Base-by-base conservation (phyloP, 2,888 invertebrate species). In the Melinaea marsaeus region DNA sequence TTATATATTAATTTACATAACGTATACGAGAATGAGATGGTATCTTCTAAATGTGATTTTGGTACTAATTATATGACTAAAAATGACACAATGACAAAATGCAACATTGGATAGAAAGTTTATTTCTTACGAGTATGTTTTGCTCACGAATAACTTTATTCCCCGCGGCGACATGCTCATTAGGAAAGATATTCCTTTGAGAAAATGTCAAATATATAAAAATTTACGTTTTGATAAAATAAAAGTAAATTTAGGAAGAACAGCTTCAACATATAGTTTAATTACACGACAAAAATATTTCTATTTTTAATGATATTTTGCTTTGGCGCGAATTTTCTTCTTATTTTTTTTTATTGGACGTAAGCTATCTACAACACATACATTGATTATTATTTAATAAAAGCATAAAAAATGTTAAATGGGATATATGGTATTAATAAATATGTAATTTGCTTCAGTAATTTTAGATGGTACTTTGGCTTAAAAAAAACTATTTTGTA, bases 101-200 rank as follows among this genome's bases (percentile, higher is more conserved):
- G 77, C 74, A 76, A 78, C 79, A 79, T 79, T 76, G 71, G 75
- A 75, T 80, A 81, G 78, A 81, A 80, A 76, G 74, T 77, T 80
- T 81, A 77, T 74, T 70, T 73, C 71, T 80, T 78, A 71, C 73
- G 73, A 72, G 69, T 75, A 66, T 77, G 78, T 79, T 80, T 80
- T 83, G 79, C 78, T 77, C 78, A 78, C 73, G 84, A 88, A 88
- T 83, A 81, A 86, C 83, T 80, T 83, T 79, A 81, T 80, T 84
- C 84, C 84, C 85, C 73, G 73, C 76, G 84, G 85, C 83, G 76
- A 74, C 72, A 57, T 73, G 79, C 82, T 85, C 84, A 86, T 87
- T 86, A 86, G 81, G 72, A 75, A 60, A 64, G 75, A 76, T 77
- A 79, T 78, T 79, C 74, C 73, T 72, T 74, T 71, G 74, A 75